A percentile compares a stretch with the other conserved stretches of the same genome.
Evolutionary conservation across 2,888 invertebrate species (phyloP).

Genomic region (Caprella mutica): DNA sequence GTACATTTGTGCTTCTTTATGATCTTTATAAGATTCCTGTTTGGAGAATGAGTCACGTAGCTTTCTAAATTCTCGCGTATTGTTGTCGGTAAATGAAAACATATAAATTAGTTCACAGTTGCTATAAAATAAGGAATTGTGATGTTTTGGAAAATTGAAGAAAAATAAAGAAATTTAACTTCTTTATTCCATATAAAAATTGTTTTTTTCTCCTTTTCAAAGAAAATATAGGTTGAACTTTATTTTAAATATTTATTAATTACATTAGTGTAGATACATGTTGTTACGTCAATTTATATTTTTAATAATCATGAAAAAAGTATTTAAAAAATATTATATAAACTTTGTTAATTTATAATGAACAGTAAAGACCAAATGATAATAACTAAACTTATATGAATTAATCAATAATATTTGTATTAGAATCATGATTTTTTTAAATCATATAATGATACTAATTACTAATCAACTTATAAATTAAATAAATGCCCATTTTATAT

Average conservation of each 20-base stretch:
- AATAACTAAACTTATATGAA: neutral
- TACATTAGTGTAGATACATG: constrained; percentile 15
- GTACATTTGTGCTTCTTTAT: neutral
- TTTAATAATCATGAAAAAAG: too few species aligned
- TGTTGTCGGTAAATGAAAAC: neutral
- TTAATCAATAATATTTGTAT: neutral
- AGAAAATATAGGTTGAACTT: neutral
- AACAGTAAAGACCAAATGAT: neutral
- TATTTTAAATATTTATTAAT: constrained; percentile 2
- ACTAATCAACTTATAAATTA: neutral
- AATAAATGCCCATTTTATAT: neutral
- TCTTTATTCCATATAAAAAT: constrained; percentile 2
- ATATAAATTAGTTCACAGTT: neutral
- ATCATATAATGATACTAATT: neutral
- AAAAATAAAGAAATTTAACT: too few species aligned
- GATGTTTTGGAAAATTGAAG: too few species aligned
- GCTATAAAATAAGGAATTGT: too few species aligned
- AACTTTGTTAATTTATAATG: neutral
- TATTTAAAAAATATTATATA: too few species aligned
- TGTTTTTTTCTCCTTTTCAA: neutral
- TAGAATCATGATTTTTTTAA: neutral
- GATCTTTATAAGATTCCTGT: neutral
- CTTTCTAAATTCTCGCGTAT: neutral
- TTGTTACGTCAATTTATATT: constrained; percentile 12
- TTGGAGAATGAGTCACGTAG: neutral